Conservation (phyloP, 37 sponge, comb jelly and placozoan genomes). For the Aphrocallistes beatrix region DNA sequence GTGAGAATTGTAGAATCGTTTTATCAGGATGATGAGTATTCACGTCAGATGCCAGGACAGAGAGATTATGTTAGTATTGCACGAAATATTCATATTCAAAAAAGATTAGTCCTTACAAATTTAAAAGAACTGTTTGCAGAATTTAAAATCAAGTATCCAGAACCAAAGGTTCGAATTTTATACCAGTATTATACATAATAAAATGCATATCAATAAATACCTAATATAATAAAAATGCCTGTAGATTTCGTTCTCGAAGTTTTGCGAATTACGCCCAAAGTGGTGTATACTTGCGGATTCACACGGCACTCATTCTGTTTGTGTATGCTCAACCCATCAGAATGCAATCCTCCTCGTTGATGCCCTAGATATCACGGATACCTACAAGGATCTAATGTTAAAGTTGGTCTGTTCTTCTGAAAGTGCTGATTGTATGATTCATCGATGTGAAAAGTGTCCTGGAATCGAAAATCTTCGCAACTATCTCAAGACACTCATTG, state of each 20-base stretch:
- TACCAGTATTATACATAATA: too few species aligned
- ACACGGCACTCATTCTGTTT: conserved; percentile 43
- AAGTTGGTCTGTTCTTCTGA: too few species aligned
- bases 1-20: neutral
- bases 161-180: neutral
- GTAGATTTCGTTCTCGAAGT: conserved; percentile 35
- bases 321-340: conserved; percentile 43
- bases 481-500: too few species aligned
- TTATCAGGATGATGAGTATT: neutral
- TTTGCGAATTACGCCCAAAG: conserved; percentile 30
- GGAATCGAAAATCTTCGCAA: neutral
- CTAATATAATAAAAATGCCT: neutral
- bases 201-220: too few species aligned
- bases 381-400: neutral
- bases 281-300: conserved; percentile 39
- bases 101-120: conserved; percentile 29
- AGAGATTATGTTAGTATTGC: conserved; percentile 32
- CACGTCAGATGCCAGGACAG: conserved; percentile 22
- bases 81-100: conserved; percentile 12
- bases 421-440: neutral
- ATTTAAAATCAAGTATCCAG: conserved; percentile 28
- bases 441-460: neutral
- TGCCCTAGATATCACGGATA: neutral
- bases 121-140: conserved; percentile 24
- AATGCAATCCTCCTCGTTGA: conserved; percentile 33